These are phyloP conservation scores for Callyntrura guangdongensis DNA, from an alignment of 2,888 invertebrate genomes.

Conservation along the genomic window DNA sequence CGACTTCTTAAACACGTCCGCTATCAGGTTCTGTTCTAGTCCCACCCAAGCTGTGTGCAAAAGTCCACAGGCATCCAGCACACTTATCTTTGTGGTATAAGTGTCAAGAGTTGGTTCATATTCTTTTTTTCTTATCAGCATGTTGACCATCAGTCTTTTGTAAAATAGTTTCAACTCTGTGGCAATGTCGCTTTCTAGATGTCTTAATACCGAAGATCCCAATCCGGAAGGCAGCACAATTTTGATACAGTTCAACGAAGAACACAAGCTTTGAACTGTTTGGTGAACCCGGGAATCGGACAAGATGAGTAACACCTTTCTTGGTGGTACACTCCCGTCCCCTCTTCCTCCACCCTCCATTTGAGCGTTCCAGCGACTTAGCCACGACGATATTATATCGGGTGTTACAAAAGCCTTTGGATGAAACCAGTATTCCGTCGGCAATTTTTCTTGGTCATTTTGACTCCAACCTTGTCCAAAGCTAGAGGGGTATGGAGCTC, in stretches of 20 bases:
- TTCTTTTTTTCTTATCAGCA: slow-evolving; percentile 29
- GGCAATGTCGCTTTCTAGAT: too few species aligned
- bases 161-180: too few species aligned
- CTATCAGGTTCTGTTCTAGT: not conserved
- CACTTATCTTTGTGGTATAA: not conserved
- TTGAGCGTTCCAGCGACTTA: slow-evolving; percentile 38
- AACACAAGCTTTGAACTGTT: slow-evolving; percentile 5
- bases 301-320: slow-evolving; percentile 47
- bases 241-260: not conserved
- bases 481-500: slow-evolving; percentile 1
- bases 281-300: slow-evolving; percentile 15
- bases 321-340: not conserved
- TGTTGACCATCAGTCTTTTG: slow-evolving; percentile 40
- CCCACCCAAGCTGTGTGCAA: slow-evolving; percentile 50
- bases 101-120: not conserved
- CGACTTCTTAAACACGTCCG: slow-evolving; percentile 36
- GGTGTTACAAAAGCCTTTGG: slow-evolving; percentile 31
- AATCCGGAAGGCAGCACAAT: slow-evolving; percentile 9
- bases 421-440: slow-evolving; percentile 54
- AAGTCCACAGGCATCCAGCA: slow-evolving; percentile 58
- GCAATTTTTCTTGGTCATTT: slow-evolving; percentile 32
- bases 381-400: slow-evolving; percentile 32
- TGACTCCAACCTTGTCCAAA: slow-evolving; percentile 49
- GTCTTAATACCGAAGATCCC: not conserved
- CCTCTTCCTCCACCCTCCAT: slow-evolving; percentile 2